Evolutionary conservation across 1,140 invertebrate species (phyloP).

Genomic region (Grapholita molesta): DNA sequence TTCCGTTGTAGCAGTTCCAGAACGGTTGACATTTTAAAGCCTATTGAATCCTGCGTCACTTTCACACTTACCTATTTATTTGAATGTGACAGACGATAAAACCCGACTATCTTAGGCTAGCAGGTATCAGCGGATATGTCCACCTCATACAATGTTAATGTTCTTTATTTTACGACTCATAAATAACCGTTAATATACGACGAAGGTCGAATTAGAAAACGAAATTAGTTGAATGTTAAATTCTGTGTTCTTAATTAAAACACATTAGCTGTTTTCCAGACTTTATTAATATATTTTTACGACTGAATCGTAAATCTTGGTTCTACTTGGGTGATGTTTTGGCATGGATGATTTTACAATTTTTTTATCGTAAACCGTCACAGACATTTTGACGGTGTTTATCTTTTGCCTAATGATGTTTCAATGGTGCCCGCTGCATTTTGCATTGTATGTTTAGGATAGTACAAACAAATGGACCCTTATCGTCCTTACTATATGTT

Average conservation of each 20-base stretch:
- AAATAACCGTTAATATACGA: conserved; percentile 1
- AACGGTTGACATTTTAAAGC: too few relatives aligned
- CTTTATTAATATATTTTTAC: background rate
- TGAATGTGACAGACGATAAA: too few relatives aligned
- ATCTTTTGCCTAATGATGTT: background rate
- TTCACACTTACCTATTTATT: too few relatives aligned
- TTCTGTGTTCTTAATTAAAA: conserved; percentile 11
- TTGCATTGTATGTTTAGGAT: background rate
- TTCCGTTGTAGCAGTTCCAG: too few relatives aligned
- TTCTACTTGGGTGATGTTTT: background rate
- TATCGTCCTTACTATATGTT: too few relatives aligned
- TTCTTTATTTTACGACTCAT: background rate
- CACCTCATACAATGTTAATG: background rate
- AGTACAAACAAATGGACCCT: too few relatives aligned
- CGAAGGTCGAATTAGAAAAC: conserved; percentile 4
- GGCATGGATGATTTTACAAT: background rate
- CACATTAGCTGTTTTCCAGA: conserved; percentile 4
- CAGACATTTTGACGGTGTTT: background rate
- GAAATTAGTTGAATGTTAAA: conserved; percentile 7
- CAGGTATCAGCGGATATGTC: background rate
- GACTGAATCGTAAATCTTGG: background rate
- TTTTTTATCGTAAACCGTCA: background rate
- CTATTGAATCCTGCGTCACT: too few relatives aligned
- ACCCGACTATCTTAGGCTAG: too few relatives aligned
- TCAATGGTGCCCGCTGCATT: too few relatives aligned